Conservation (phyloP, 2,113 vertebrate species). For the Isurus oxyrinchus region DNA sequence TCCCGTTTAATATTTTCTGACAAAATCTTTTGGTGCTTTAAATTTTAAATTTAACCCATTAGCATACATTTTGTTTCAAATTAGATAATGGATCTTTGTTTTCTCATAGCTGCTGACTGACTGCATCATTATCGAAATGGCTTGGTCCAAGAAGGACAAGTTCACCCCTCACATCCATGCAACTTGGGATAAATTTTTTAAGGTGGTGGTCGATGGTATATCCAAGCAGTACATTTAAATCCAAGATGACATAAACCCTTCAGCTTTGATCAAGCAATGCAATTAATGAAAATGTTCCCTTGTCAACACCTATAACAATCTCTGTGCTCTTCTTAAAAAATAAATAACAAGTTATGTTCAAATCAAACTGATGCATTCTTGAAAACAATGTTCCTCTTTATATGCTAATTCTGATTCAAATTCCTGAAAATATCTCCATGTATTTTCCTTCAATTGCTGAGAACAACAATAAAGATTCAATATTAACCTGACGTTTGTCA, state of each 20-base stretch:
- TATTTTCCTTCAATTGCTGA: not conserved
- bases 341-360: not conserved
- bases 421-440: not conserved
- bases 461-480: not conserved
- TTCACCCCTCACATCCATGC: not conserved
- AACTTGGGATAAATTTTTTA: not conserved
- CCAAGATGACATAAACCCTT: too few relatives aligned
- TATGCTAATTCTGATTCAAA: not conserved
- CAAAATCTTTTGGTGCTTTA: not conserved
- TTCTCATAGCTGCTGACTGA: not conserved
- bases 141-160: too few relatives aligned
- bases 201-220: not conserved
- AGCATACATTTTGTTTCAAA: not conserved
- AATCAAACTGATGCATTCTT: not conserved
- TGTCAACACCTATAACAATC: not conserved
- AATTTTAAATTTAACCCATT: not conserved
- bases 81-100: not conserved
- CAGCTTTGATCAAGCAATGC: not conserved
- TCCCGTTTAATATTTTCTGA: not conserved
- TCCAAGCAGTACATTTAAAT: not conserved
- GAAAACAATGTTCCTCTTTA: not conserved
- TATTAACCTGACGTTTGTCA: not conserved
- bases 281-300: not conserved
- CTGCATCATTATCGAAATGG: not conserved
- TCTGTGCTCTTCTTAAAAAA: too few relatives aligned